Base-by-base conservation (phyloP, 2,888 invertebrate species). In the Globia sparganii region DNA sequence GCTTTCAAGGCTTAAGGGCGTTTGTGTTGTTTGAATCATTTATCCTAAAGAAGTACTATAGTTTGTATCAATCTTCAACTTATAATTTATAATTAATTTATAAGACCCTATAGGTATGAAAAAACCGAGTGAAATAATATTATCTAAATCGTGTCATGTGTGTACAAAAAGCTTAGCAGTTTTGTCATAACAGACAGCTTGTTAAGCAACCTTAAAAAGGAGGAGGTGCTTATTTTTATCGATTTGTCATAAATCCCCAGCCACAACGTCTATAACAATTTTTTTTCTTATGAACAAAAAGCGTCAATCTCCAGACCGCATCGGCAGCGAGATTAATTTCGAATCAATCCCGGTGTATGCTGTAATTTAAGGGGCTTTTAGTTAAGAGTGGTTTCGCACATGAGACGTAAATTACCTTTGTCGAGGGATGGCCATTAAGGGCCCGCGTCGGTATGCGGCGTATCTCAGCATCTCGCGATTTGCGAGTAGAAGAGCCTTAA, bases 291-390 rank as follows among this genome's bases (percentile, higher is more conserved):
- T 77, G 69, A 85, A 86, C 40, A 90, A 90, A 92, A 91, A 88
- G 80, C 88, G 90, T 91, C 91, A 91, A 91, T 92, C 91, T 91
- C 80, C 84, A 88, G 89, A 89, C 87, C 84, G 87, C 91, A 91
- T 91, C 90, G 91, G 91, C 90, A 89, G 90, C 88, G 88, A 94
- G 94, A 95, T 95, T 95, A 94, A 95, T 96, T 94, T 94, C 90
- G 90, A 95, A 95, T 96, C 95, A 95, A 96, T 96, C 93, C 92
- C 91, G 90, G 87, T 92, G 94, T 94, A 94, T 93, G 91, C 91
- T 95, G 93, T 95, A 95, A 96, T 96, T 96, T 96, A 95, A 93
- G 91, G 91, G 93, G 95, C 95, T 96, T 95, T 96, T 95, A 96
- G 96, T 95, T 94, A 94, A 95, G 93, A 95, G 94, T 94, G 94